Evolutionary conservation across 2,113 vertebrate species (phyloP), one percentile per base, ranked within the genome.

Genomic region (Silurus glanis): DNA sequence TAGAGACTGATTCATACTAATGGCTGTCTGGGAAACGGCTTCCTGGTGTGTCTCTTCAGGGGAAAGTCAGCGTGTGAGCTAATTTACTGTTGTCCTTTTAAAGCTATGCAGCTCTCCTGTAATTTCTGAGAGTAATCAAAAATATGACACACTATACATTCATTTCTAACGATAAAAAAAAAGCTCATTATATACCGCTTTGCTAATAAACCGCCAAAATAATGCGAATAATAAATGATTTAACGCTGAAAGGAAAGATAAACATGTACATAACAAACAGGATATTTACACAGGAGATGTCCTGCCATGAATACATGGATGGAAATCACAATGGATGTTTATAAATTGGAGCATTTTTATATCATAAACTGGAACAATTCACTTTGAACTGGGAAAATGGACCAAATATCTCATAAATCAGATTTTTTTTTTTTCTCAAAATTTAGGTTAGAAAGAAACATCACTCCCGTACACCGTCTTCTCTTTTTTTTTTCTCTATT

Each of bases 1-100:
- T 72, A n/a, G 64, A 53, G 84, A 6, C 56, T 86, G 85, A 83
- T 79, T 86, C 88, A 86, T 80, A 66, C 55, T 84, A 62, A 67
- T 28, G 79, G 55, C 69, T 69, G 71, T 87, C 82, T 78, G 83
- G 66, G 56, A 71, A 80, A 59, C 83, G 86, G 64, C 72, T 28
- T 55, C 59, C 56, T 56, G 72, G 56, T 82, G 84, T 85, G 88
- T 83, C 56, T 83, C 74, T 28, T 79, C 64, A 62, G 72, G 61
- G 55, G 81, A 78, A 55, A 55, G 0, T 9, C 61, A 55, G 53
- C 78, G 59, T 67, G 75, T 79, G n/a, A 51, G 78, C 37, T 45
- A 85, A 85, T 56, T 83, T 83, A 83, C 17, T 56, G 10, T 56
- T 55, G 19, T 5, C n/a, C 25, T 71, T 83, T 37, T 45, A 55